Base-by-base conservation (phyloP, 2,888 invertebrate species). In the Parnassius glacialis region DNA sequence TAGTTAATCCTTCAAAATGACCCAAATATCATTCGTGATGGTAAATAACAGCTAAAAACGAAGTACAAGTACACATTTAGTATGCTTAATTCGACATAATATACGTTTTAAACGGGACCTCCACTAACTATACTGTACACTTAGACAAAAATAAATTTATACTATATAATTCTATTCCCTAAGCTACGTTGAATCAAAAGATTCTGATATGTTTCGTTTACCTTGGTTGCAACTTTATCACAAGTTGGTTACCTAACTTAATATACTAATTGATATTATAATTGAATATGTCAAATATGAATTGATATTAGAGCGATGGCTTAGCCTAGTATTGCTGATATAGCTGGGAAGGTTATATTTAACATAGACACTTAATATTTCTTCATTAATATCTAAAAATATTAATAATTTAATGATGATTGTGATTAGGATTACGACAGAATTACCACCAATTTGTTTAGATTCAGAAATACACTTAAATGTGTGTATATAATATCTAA, bases 191-290 rank as follows among this genome's bases (percentile, higher is more conserved):
- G 94, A 93, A 93, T 92, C 93, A 93, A 90, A 84, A 90, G 93
- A 93, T 92, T 93, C 94, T 94, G 94, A 94, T 94, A 94, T 94
- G 94, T 94, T 91, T 93, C 92, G 93, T 94, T 34, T 94, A 94
- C 93, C 93, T 94, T 93, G 94, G 94, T 94, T 94, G 94, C 92
- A 92, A 92, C 92, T 89, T 80, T 90, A 92, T 92, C 92, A 92
- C 92, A 85, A 89, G 91, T 90, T 91, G 91, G 70, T 85, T 82
- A 75, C 71, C 83, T 86, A 86, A 73, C 70, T 73, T 79, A 75
- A 62, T 67, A 69, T 78, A 74, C 78, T 83, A 78, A 86, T 84
- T 87, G 90, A 91, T 87, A 91, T 83, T 68, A 81, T 85, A 82
- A 83, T 85, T 85, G 82, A 81, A 79, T 76, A 77, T 74, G 75